These are phyloP conservation scores for Platorchestia sp. DNA, from an alignment of 1,140 invertebrate genomes.

Conservation along the genomic window DNA sequence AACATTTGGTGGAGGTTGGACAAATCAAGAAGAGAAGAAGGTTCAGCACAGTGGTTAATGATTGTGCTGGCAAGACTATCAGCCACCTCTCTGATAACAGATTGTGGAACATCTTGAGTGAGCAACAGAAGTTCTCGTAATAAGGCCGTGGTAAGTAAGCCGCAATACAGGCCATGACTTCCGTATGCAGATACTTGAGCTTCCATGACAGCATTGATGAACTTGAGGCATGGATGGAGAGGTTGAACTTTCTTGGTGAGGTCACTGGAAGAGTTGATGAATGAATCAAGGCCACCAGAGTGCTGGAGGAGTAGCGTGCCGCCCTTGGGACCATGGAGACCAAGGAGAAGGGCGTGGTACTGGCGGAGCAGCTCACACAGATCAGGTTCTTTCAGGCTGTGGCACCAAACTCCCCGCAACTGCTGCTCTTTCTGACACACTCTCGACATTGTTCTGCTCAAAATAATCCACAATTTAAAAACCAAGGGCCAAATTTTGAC, in stretches of 20 bases:
- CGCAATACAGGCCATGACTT: conserved; percentile 11
- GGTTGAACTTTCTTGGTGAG: conserved; percentile 1
- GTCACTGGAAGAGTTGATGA: conserved; percentile 34
- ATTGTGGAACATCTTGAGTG: neutral
- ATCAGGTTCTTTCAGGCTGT: neutral
- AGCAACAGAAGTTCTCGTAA: neutral
- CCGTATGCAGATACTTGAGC: conserved; percentile 35
- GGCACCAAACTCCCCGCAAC: neutral
- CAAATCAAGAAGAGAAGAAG: neutral
- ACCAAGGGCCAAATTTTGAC: too few relatives aligned
- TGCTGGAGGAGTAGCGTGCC: conserved; percentile 13
- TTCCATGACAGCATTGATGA: conserved; percentile 48
- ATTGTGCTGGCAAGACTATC: neutral
- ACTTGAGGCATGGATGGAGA: conserved; percentile 44
- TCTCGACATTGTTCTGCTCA: conserved; percentile 6
- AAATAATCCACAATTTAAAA: too few relatives aligned
- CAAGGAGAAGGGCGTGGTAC: neutral
- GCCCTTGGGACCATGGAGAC: neutral
- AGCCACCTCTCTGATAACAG: neutral
- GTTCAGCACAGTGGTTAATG: neutral
- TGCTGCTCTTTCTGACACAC: neutral
- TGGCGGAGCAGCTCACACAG: neutral
- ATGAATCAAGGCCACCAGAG: conserved; percentile 21
- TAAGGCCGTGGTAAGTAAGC: neutral
- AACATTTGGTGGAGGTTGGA: conserved; percentile 24